Conservation (phyloP, 2,797 vertebrate species). For the Ctenopoma multispine region DNA sequence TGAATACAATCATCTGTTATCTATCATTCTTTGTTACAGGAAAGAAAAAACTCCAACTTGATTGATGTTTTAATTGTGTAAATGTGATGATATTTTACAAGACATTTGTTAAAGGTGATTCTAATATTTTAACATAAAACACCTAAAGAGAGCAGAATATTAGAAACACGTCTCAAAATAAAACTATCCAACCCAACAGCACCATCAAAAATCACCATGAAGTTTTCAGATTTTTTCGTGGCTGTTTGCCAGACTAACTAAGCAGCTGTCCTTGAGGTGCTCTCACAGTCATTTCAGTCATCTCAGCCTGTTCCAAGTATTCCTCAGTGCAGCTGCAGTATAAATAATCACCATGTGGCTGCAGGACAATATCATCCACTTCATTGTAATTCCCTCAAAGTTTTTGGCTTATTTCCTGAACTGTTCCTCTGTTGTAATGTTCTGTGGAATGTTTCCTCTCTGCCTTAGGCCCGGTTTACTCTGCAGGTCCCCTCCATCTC, state of each 20-base stretch:
- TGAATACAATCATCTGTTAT: too few species aligned
- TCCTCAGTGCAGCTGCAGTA: slow-evolving; percentile 59
- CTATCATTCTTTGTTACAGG: too few species aligned
- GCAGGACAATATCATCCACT: slow-evolving; percentile 44
- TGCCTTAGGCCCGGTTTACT: slow-evolving; percentile 56
- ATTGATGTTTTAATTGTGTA: neutral
- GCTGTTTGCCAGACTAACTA: slow-evolving; percentile 21
- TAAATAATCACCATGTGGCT: slow-evolving; percentile 62
- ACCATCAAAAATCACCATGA: neutral
- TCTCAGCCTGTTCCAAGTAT: slow-evolving; percentile 44
- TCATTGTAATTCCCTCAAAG: slow-evolving; percentile 38
- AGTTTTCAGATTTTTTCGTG: neutral
- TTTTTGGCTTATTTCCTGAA: slow-evolving; percentile 49
- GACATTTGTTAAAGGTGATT: too few species aligned
- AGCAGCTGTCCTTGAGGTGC: slow-evolving; percentile 52
- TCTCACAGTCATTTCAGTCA: slow-evolving; percentile 53
- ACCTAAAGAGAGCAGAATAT: neutral
- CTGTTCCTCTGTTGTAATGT: slow-evolving; percentile 20
- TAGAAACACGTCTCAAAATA: neutral
- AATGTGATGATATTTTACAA: neutral
- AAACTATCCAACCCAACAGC: neutral
- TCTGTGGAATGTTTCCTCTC: slow-evolving; percentile 35
- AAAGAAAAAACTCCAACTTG: too few species aligned
- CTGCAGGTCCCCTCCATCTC: slow-evolving; percentile 38
- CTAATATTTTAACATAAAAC: neutral